Percentiles rank a stretch among this genome's conserved stretches.
Evolutionary conservation across 2,113 vertebrate species (phyloP).

Genomic region (Cebus imitator): DNA sequence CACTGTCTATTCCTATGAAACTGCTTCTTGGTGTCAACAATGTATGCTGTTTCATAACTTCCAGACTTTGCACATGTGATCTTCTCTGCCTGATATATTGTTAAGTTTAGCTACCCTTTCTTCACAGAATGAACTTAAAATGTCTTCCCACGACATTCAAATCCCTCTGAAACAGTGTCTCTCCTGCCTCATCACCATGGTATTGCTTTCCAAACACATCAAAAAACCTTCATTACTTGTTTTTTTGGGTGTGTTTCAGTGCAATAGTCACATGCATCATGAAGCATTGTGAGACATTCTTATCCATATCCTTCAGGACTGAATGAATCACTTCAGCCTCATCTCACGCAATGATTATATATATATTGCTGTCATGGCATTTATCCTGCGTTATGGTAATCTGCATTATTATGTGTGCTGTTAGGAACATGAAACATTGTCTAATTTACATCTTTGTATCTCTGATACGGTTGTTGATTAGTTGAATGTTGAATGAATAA

Average conservation of each 20-base stretch:
- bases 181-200: background rate
- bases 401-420: background rate
- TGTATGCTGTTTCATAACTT: background rate
- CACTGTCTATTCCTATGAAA: background rate
- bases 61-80: background rate
- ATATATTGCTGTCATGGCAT: background rate
- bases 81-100: background rate
- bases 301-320: background rate
- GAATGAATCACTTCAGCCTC: background rate
- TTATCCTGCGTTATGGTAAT: accelerated
- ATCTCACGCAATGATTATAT: background rate
- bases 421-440: background rate
- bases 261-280: background rate
- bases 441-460: background rate
- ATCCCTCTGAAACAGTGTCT: background rate
- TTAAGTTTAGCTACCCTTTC: background rate
- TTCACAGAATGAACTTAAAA: background rate
- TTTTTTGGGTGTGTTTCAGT: background rate
- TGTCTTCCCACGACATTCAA: background rate
- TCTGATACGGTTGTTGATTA: background rate
- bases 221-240: background rate
- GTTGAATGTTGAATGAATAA: background rate
- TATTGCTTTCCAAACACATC: background rate
- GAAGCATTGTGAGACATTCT: background rate
- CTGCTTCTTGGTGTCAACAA: background rate